Evolutionary conservation across 2,888 invertebrate genomes (phyloP).

Genomic region (Drosophila leonis): DNA sequence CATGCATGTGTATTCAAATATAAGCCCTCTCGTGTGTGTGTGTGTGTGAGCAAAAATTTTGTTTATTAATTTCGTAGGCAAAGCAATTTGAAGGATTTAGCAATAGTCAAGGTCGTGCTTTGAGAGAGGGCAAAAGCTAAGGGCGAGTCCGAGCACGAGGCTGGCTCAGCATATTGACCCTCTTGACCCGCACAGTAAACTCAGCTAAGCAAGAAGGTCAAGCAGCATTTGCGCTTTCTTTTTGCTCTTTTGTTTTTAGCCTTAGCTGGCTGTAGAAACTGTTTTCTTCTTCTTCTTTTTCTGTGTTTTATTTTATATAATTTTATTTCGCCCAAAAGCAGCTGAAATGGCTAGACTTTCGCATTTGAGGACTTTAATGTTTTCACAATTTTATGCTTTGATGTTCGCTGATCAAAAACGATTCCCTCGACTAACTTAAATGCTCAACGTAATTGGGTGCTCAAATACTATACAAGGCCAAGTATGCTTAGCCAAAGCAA

Average conservation of each 20-base stretch:
- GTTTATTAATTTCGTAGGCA: constrained; percentile 51
- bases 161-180: constrained; percentile 26
- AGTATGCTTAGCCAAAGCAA: background rate
- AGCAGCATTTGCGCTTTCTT: constrained; percentile 41
- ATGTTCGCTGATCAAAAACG: constrained; percentile 61
- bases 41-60: constrained; percentile 37
- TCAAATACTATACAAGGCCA: background rate
- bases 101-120: constrained; percentile 14
- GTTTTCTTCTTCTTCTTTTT: background rate
- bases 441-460: constrained; percentile 43
- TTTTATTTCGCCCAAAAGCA: background rate
- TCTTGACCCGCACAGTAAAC: constrained; percentile 15
- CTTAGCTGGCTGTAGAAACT: constrained; percentile 8
- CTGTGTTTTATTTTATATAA: background rate
- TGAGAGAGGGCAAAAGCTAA: background rate
- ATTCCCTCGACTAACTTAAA: constrained; percentile 23
- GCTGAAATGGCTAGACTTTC: constrained; percentile 55
- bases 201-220: constrained; percentile 52
- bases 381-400: constrained; percentile 65
- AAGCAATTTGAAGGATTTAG: constrained; percentile 28
- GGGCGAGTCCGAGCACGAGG: constrained; percentile 18
- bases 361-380: constrained; percentile 51
- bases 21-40: constrained; percentile 52
- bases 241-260: constrained; percentile 30
- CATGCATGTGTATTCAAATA: constrained; percentile 44